These are phyloP conservation scores for Druceiella hillmani DNA, from an alignment of 2,888 invertebrate genomes.

Conservation along the genomic window DNA sequence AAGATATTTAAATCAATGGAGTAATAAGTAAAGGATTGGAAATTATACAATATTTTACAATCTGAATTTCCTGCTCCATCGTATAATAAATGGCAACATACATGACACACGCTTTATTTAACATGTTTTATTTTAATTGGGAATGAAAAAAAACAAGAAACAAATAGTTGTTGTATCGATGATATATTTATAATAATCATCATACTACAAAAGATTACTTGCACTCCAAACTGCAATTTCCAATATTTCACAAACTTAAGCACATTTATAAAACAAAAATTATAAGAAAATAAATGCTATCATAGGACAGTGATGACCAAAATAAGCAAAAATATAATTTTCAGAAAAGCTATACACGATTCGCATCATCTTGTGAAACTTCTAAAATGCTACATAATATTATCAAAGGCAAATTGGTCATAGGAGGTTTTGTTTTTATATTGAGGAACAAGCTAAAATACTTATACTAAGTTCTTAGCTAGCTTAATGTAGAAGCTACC, in stretches of 20 bases:
- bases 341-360: constrained; percentile 49
- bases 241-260: constrained; percentile 49
- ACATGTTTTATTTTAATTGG: no score
- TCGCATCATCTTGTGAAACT: constrained; percentile 40
- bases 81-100: no score
- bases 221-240: constrained; percentile 49
- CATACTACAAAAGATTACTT: constrained; percentile 54
- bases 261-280: constrained; percentile 43
- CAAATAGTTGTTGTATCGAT: no score
- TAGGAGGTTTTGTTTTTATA: constrained; percentile 41
- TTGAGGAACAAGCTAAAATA: constrained; percentile 46
- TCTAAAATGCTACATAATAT: constrained; percentile 51
- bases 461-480: constrained; percentile 43
- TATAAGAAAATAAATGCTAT: constrained; percentile 39
- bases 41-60: no score
- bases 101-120: no score
- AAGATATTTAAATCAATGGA: no score
- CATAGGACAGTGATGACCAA: constrained; percentile 37
- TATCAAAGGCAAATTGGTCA: constrained; percentile 53
- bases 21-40: no score
- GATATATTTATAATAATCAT: constrained; percentile 56
- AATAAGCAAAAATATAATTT: constrained; percentile 48
- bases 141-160: no score
- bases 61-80: no score
- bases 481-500: constrained; percentile 30